Conservation (phyloP, 30 jellyfish, hydroid and myxozoan genomes). For the Aurelia aurita complex sp. Pacific region DNA sequence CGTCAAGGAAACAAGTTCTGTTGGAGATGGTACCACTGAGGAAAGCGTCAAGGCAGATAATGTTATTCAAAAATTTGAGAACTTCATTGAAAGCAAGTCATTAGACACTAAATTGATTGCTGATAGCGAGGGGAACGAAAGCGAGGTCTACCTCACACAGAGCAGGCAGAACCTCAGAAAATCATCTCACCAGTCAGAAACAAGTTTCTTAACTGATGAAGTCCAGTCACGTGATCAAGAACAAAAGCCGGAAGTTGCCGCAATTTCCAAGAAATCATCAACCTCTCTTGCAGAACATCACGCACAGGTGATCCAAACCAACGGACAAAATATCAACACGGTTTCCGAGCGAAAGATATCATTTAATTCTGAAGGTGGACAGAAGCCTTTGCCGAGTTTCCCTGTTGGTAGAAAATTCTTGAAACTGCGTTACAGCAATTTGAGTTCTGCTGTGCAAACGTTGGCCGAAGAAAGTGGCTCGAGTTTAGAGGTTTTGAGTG, state of each 20-base stretch:
- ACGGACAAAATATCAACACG: neutral
- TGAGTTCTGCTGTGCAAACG: constrained; percentile 41
- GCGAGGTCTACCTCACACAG: neutral
- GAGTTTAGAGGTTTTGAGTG: constrained; percentile 32
- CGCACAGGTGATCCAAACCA: neutral
- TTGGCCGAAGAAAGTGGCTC: constrained; percentile 39
- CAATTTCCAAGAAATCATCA: neutral
- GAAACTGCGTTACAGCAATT: constrained; percentile 43
- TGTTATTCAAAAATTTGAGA: neutral
- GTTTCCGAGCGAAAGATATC: neutral
- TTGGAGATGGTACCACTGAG: neutral
- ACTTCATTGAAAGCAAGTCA: neutral
- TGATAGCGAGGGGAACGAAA: neutral
- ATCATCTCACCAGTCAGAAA: neutral
- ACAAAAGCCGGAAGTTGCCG: neutral
- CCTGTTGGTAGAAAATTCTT: constrained; percentile 59
- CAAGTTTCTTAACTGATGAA: no score
- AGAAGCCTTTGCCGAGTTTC: neutral
- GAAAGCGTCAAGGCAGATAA: neutral
- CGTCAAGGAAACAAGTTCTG: constrained; percentile 8
- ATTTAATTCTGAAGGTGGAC: neutral
- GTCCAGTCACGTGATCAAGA: neutral
- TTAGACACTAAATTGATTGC: neutral
- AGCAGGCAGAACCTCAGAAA: neutral
- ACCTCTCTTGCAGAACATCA: neutral